These are phyloP conservation scores for Chaetura pelagica DNA, from an alignment of 2,113 vertebrate genomes.

Conservation along the genomic window DNA sequence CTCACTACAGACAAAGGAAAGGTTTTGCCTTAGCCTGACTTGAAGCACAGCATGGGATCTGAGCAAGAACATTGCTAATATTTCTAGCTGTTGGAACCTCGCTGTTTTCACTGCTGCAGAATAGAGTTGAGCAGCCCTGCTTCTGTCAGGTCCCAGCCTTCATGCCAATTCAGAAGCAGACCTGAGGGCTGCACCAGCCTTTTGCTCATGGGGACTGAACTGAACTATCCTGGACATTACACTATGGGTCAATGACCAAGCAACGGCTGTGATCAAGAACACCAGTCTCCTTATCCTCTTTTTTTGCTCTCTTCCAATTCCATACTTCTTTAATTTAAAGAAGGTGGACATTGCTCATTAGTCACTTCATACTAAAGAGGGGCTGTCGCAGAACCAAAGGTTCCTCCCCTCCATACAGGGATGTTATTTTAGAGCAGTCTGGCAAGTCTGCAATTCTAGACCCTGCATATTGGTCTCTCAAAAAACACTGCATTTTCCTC, in stretches of 20 bases:
- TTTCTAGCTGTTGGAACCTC: neutral
- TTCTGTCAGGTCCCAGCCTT: neutral
- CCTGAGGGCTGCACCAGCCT: neutral
- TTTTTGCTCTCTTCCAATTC: neutral
- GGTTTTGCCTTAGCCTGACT: neutral
- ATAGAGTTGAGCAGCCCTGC: neutral
- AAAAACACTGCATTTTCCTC: neutral
- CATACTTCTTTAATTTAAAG: neutral
- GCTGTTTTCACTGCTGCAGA: neutral
- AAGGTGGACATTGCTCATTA: neutral
- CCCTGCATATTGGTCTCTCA: neutral
- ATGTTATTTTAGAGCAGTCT: neutral
- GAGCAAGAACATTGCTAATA: neutral
- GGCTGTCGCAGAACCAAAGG: neutral
- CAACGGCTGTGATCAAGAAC: neutral
- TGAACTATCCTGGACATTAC: neutral
- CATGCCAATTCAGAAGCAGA: neutral
- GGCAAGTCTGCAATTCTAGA: neutral
- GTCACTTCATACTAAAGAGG: neutral
- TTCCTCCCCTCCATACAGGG: neutral
- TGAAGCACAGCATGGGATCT: neutral
- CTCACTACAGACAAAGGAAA: neutral
- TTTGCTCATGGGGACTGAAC: neutral
- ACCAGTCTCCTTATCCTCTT: neutral
- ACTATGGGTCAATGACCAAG: accelerated